phyloP scores from a whole-genome alignment of 2,113 vertebrate genomes.

The Rhipidura dahli region DNA sequence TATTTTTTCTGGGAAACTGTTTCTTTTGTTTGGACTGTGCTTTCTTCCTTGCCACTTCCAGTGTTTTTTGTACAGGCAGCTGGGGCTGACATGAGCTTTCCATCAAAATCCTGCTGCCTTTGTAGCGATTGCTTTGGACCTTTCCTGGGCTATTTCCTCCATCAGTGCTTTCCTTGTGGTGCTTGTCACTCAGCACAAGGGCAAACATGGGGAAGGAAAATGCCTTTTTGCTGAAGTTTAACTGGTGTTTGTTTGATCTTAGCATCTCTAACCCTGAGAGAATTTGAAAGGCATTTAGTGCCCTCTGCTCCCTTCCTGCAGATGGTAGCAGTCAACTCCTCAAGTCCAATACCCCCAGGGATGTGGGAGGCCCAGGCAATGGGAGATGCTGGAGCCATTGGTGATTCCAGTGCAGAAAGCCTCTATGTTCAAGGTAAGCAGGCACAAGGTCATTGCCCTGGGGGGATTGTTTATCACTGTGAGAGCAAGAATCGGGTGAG shows the following conservation, averaged over 20 bases:
- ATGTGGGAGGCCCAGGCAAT: slow-evolving; percentile 82
- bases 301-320: not conserved
- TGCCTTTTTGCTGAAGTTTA: not conserved
- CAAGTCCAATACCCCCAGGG: slow-evolving; percentile 78
- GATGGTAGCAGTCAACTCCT: slow-evolving; percentile 79
- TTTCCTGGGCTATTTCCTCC: not conserved
- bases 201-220: not conserved
- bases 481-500: not conserved
- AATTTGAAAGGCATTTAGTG: not conserved
- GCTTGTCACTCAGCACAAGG: not conserved
- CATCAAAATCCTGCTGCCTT: not conserved
- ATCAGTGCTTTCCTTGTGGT: not conserved
- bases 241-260: not conserved
- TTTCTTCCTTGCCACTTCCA: not conserved
- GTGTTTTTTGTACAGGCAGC: not conserved
- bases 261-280: not conserved
- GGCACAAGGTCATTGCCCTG: not conserved
- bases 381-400: slow-evolving; percentile 77
- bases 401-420: slow-evolving; percentile 88
- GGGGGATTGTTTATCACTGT: not conserved
- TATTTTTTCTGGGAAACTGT: not conserved
- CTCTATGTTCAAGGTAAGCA: slow-evolving; percentile 89
- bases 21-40: not conserved
- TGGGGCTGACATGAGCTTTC: not conserved
- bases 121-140: not conserved